Evolutionary conservation across 1,140 invertebrate genomes (phyloP).

Genomic region (Pogonognathellus flavescens): DNA sequence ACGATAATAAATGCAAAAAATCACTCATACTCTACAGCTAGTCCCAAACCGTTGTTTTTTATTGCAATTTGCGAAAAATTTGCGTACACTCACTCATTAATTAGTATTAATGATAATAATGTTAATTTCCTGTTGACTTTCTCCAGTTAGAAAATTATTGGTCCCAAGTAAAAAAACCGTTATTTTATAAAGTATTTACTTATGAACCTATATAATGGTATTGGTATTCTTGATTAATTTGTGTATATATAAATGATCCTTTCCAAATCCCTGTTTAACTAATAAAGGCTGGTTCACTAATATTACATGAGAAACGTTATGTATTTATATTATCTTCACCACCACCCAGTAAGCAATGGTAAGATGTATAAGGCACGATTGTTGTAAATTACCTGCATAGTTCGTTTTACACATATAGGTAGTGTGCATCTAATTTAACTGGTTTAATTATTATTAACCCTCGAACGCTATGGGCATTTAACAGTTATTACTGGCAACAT

Average conservation of each 20-base stretch:
- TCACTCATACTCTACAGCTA: conserved; percentile 24
- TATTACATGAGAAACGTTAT: not conserved
- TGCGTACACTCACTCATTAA: conserved; percentile 3
- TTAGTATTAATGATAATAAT: conserved; percentile 14
- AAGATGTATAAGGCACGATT: conserved; percentile 42
- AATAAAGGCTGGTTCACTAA: conserved; percentile 23
- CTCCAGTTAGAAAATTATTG: conserved; percentile 44
- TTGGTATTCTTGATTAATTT: not conserved
- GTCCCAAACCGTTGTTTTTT: conserved; percentile 34
- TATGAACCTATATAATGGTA: not conserved
- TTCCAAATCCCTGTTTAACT: conserved; percentile 31
- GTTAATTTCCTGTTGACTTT: conserved; percentile 45
- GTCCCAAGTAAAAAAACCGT: conserved; percentile 35
- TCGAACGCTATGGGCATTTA: not conserved
- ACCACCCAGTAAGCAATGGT: conserved; percentile 31
- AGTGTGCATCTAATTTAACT: not conserved
- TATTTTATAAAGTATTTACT: not conserved
- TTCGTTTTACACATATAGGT: conserved; percentile 27
- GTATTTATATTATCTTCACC: conserved; percentile 25
- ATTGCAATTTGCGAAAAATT: conserved; percentile 25
- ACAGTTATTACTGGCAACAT: conserved; percentile 42
- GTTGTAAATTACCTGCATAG: conserved; percentile 41
- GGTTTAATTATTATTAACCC: conserved; percentile 32
- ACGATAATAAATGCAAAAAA: conserved; percentile 36
- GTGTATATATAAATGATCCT: conserved; percentile 41